Evolutionary conservation across 2,888 invertebrate genomes (phyloP).

Genomic region (Chelonus formosanus): DNA sequence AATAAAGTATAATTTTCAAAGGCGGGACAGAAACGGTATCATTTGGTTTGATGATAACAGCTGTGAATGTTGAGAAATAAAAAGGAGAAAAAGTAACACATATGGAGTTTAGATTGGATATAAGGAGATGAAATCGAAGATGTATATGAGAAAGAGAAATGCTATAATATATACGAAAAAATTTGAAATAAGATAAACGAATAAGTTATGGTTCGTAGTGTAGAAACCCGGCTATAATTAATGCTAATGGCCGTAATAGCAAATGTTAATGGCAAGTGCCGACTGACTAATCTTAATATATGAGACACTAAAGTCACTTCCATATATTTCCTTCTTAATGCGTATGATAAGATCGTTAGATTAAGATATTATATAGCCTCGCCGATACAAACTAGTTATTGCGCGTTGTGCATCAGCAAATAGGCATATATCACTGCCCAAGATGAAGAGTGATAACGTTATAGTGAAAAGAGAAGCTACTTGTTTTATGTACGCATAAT

Average conservation of each 20-base stretch:
- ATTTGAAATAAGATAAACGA: slow-evolving; percentile 24
- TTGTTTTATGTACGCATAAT: not conserved
- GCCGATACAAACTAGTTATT: slow-evolving; percentile 48
- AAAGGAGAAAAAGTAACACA: too few species aligned
- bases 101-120: not conserved
- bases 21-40: too few species aligned
- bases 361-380: slow-evolving; percentile 55
- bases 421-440: slow-evolving; percentile 1
- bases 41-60: too few species aligned
- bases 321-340: slow-evolving; percentile 51
- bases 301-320: slow-evolving; percentile 53
- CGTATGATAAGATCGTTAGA: slow-evolving; percentile 54
- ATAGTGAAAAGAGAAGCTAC: too few species aligned
- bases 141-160: not conserved
- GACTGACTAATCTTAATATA: slow-evolving; percentile 57
- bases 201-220: slow-evolving; percentile 36
- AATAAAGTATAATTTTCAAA: too few species aligned
- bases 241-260: slow-evolving; percentile 56
- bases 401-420: slow-evolving; percentile 22
- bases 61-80: too few species aligned
- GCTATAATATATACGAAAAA: slow-evolving; percentile 11
- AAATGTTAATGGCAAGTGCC: slow-evolving; percentile 57
- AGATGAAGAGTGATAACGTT: too few species aligned
- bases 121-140: not conserved
- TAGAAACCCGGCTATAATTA: slow-evolving; percentile 51